Evolutionary conservation across 2,888 invertebrate species (phyloP).

Genomic region (Pristionchus maxplancki): DNA sequence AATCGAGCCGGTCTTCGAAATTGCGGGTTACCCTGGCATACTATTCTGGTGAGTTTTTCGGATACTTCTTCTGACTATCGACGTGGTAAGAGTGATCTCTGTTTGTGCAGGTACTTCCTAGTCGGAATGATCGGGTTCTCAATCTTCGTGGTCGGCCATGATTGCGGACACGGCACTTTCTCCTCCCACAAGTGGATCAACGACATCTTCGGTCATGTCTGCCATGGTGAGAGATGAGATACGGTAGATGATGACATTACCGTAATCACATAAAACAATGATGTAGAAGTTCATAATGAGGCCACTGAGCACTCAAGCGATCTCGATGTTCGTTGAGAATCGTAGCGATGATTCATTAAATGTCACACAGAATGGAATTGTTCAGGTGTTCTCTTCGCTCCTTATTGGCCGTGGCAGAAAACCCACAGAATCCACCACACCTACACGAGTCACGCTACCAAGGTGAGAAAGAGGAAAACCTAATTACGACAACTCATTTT

Average conservation of each 20-base stretch:
- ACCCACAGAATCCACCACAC: conserved; percentile 69
- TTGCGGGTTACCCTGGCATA: conserved; percentile 60
- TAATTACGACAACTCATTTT: not conserved
- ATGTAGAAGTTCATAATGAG: not conserved
- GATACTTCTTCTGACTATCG: not conserved
- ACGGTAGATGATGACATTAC: conserved; percentile 1
- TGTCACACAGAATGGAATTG: not conserved
- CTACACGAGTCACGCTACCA: conserved; percentile 43
- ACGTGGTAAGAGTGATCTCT: not conserved
- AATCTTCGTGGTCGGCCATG: conserved; percentile 72
- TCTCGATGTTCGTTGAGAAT: not conserved
- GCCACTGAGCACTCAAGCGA: not conserved
- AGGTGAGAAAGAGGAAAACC: not conserved
- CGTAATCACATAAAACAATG: not conserved
- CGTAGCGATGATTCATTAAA: not conserved
- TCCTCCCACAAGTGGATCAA: conserved; percentile 70
- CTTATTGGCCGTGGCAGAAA: conserved; percentile 74
- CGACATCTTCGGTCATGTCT: conserved; percentile 70
- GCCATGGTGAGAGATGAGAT: conserved; percentile 55
- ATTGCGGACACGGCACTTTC: conserved; percentile 71
- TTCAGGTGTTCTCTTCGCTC: conserved; percentile 61
- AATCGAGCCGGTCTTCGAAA: conserved; percentile 62
- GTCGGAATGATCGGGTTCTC: conserved; percentile 69
- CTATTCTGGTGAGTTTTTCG: conserved; percentile 57
- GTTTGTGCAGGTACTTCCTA: conserved; percentile 65